Conservation (phyloP, 1,140 invertebrate genomes). For the Dendrolimus kikuchii region DNA sequence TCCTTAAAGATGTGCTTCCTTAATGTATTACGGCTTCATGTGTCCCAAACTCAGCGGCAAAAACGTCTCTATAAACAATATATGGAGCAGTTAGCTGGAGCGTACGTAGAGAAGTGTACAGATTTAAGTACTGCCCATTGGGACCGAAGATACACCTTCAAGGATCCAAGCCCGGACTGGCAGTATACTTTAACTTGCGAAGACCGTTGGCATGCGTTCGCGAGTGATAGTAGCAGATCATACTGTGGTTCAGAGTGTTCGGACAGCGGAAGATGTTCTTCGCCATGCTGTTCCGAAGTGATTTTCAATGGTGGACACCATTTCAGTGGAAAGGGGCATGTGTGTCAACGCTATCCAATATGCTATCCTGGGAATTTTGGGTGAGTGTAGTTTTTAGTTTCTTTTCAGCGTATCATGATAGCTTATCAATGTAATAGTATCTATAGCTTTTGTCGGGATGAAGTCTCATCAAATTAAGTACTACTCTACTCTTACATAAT, state of each 20-base stretch:
- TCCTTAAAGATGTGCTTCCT: constrained; percentile 66
- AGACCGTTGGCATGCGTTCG: constrained; percentile 29
- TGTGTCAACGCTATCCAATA: constrained; percentile 35
- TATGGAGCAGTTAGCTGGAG: constrained; percentile 59
- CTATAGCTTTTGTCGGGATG: too few relatives aligned
- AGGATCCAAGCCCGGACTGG: constrained; percentile 42
- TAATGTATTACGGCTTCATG: constrained; percentile 64
- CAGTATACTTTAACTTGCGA: constrained; percentile 42
- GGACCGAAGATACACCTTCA: constrained; percentile 38
- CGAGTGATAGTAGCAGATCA: constrained; percentile 35
- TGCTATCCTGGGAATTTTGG: constrained; percentile 62
- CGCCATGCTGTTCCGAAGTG: constrained; percentile 65
- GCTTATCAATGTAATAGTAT: too few relatives aligned
- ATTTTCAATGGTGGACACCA: constrained; percentile 69
- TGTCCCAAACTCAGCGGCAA: constrained; percentile 63
- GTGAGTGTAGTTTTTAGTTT: constrained; percentile 28
- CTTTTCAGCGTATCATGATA: too few relatives aligned
- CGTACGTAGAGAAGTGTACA: constrained; percentile 54
- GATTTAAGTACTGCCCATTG: constrained; percentile 37
- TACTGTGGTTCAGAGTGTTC: constrained; percentile 45
- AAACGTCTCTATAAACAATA: constrained; percentile 70
- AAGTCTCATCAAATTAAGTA: too few relatives aligned
- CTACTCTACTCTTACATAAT: too few relatives aligned
- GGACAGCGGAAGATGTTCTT: constrained; percentile 61
- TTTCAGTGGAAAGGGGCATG: constrained; percentile 51